These are phyloP conservation scores for Hirundo rustica DNA, from an alignment of 2,797 vertebrate genomes.

Conservation along the genomic window DNA sequence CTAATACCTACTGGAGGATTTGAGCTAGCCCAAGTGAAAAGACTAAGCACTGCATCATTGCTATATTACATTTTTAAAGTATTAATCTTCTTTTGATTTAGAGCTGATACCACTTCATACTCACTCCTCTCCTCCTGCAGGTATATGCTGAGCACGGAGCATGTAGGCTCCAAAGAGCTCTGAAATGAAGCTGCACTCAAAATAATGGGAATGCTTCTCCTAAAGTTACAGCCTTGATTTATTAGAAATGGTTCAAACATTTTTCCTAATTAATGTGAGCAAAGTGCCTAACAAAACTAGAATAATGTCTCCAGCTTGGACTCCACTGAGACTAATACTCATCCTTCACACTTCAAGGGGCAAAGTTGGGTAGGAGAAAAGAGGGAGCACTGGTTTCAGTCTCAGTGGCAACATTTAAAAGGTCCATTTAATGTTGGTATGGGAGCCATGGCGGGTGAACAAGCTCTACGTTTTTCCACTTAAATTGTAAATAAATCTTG, in stretches of 20 bases:
- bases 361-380: conserved; percentile 30
- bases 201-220: conserved; percentile 47
- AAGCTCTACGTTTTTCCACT: background rate
- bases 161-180: conserved; percentile 22
- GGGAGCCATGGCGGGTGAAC: background rate
- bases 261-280: conserved; percentile 64
- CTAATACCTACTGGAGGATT: conserved; percentile 33
- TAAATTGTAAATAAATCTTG: conserved; percentile 46
- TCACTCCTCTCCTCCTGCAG: background rate
- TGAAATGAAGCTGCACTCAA: conserved; percentile 49
- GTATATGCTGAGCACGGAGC: conserved; percentile 33
- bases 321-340: conserved; percentile 52
- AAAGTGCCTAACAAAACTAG: conserved; percentile 57
- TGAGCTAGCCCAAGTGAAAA: conserved; percentile 27
- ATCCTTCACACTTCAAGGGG: conserved; percentile 57
- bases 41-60: conserved; percentile 40
- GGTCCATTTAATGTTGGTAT: background rate
- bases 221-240: conserved; percentile 47
- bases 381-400: conserved; percentile 4
- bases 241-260: conserved; percentile 68
- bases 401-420: conserved; percentile 20
- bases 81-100: conserved; percentile 58
- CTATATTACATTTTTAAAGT: conserved; percentile 37
- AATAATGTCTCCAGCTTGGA: conserved; percentile 46
- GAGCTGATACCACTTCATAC: conserved; percentile 33